Conservation (phyloP, 2,888 invertebrate genomes). For the Tetramorium bicarinatum region DNA sequence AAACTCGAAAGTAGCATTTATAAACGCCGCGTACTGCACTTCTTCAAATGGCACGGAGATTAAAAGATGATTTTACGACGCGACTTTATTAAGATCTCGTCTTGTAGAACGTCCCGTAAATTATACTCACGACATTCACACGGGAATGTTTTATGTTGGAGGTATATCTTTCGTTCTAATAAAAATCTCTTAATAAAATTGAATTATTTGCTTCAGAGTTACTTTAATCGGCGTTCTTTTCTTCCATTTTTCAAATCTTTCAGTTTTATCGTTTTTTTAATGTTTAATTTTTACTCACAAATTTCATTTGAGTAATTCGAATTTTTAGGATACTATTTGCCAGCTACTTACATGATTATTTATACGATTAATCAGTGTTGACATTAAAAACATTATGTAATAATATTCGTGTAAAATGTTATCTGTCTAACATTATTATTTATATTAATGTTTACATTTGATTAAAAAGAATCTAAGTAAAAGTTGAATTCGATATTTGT, state of each 20-base stretch:
- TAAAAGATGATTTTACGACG: slow-evolving; percentile 65
- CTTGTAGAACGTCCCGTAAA: slow-evolving; percentile 53
- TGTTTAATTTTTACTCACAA: background rate
- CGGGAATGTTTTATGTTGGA: slow-evolving; percentile 28
- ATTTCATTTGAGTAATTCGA: background rate
- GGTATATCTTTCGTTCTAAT: slow-evolving; percentile 32
- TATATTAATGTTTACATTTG: too few species aligned
- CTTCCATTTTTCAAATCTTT: background rate
- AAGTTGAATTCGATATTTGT: too few species aligned
- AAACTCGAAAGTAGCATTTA: slow-evolving; percentile 79
- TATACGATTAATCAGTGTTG: too few species aligned
- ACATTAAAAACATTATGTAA: too few species aligned
- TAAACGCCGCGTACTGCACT: slow-evolving; percentile 64
- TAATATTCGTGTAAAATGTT: too few species aligned
- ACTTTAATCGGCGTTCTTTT: background rate
- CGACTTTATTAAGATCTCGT: slow-evolving; percentile 64
- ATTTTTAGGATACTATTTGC: too few species aligned
- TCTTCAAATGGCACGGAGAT: slow-evolving; percentile 64
- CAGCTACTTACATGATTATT: too few species aligned
- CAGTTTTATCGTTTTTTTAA: background rate
- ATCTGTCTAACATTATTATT: too few species aligned
- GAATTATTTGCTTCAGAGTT: background rate
- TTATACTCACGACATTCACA: slow-evolving; percentile 49
- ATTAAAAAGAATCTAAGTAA: too few species aligned
- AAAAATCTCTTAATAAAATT: slow-evolving; percentile 11